Evolutionary conservation across 2,888 invertebrate species (phyloP).

Genomic region (Heterodera filipjevi): DNA sequence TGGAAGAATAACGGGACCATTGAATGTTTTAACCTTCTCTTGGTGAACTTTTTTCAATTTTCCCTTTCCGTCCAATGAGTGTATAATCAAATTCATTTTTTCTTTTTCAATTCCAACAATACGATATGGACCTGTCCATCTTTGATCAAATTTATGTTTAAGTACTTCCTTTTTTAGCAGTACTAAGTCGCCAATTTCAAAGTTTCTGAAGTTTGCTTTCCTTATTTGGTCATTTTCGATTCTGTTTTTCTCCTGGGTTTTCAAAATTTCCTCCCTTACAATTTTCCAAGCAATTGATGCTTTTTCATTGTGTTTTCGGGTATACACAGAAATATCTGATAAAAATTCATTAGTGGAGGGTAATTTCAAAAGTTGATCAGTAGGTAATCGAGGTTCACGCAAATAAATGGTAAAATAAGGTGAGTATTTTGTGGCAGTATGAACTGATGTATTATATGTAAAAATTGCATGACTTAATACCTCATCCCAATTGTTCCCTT

Average conservation of each 20-base stretch:
- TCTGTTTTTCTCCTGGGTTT: background rate
- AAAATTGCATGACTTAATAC: background rate
- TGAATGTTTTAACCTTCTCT: background rate
- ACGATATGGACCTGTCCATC: constrained; percentile 5
- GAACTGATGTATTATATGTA: constrained; percentile 6
- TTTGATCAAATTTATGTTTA: background rate
- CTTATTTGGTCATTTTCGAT: background rate
- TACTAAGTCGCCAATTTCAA: background rate
- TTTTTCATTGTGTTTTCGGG: background rate
- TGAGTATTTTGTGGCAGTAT: background rate
- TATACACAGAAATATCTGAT: background rate
- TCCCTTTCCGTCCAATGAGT: background rate
- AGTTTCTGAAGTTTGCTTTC: background rate
- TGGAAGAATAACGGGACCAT: background rate
- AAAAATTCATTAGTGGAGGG: background rate
- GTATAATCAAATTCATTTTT: background rate
- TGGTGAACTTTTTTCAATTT: background rate
- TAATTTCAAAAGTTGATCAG: background rate
- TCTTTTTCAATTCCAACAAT: background rate
- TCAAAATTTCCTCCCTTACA: background rate
- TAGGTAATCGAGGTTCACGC: constrained; percentile 11
- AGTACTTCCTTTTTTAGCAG: background rate
- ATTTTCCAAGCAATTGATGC: background rate
- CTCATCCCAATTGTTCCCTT: constrained; percentile 16
- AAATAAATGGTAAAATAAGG: background rate